Base-by-base conservation (phyloP, 2,113 vertebrate species). In the Channa maculata region DNA sequence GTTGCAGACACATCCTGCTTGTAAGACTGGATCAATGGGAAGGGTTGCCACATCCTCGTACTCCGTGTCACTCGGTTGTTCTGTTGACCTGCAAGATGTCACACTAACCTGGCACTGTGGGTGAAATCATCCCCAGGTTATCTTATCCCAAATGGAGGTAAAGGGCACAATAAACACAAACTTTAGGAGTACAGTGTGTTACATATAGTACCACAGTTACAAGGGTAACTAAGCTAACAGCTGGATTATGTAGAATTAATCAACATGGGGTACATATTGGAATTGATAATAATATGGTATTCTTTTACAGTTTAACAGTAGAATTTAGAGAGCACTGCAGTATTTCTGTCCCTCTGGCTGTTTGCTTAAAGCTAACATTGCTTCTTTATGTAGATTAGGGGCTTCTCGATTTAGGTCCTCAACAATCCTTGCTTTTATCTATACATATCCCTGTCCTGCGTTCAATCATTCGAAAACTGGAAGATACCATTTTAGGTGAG, bases 31-130 rank as follows among this genome's bases (percentile, higher is more conserved):
- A 80, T 75, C 46, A 51, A 10, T 8, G 24, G 2, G 14, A 24
- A 60, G 51, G 55, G 51, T 67, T 71, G 82, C 77, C 77, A 86
- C 84, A 78, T 87, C 83, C 67, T 80, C 78, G 13, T 2, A 58
- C 10, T 24, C 8, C 12, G 48, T 5, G 33, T 43, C 64, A 55
- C 24, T 14, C 33, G 6, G 46, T 1, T 54, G 57, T 49, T 61
- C 9, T 39, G n/a, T 45, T 77, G 75, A 76, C 69, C 69, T 51
- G 53, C 36, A 55, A 41, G 37, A 75, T 88, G 89, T 84, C 86
- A 82, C 8, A 24, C 33, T 80, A 76, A 88, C 85, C 85, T 64
- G 65, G 14, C 58, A 52, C 34, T 45, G 50, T 5, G 15, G 62
- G 13, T 38, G 3, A 57, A 63, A 57, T 12, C 14, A 37, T 62